Evolutionary conservation across 2,797 vertebrate species (phyloP).

Genomic region (Centropyge bicolor): DNA sequence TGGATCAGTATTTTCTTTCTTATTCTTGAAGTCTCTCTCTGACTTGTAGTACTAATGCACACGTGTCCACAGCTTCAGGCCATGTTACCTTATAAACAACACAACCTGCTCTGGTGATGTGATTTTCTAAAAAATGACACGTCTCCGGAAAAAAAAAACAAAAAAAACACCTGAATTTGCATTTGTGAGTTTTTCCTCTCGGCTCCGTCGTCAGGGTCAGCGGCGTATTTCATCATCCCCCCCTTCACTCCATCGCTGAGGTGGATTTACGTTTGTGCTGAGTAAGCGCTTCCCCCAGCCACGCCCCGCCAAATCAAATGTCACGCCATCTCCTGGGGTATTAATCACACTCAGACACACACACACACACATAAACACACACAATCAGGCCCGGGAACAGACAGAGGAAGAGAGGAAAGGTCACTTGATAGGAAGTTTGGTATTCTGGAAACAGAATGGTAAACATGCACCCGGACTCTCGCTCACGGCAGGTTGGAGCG

Average conservation of each 20-base stretch:
- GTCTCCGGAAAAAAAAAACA: neutral
- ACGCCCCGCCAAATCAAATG: slow-evolving; percentile 81
- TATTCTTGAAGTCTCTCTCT: neutral
- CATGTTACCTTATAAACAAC: neutral
- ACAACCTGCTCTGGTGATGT: neutral
- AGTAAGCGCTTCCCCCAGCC: slow-evolving; percentile 67
- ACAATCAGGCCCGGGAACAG: slow-evolving; percentile 5
- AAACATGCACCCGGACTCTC: slow-evolving; percentile 10
- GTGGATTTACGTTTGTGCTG: slow-evolving; percentile 80
- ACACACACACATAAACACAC: slow-evolving; percentile 20
- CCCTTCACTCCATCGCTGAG: slow-evolving; percentile 58
- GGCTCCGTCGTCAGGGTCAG: slow-evolving; percentile 47
- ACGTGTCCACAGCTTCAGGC: neutral
- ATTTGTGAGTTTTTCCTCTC: slow-evolving; percentile 17
- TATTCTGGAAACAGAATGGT: neutral
- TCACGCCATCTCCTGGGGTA: slow-evolving; percentile 76
- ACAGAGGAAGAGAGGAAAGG: slow-evolving; percentile 38
- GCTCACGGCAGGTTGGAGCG: neutral
- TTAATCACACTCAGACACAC: slow-evolving; percentile 75
- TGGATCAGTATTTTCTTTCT: neutral
- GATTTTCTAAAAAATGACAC: neutral
- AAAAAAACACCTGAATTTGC: neutral
- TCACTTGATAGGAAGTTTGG: slow-evolving; percentile 16
- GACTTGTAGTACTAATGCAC: neutral
- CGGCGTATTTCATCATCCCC: slow-evolving; percentile 53